Percentiles rank a stretch among this genome's conserved stretches.
phyloP scores from a whole-genome alignment of 2,113 vertebrate species.

The Excalfactoria chinensis region DNA sequence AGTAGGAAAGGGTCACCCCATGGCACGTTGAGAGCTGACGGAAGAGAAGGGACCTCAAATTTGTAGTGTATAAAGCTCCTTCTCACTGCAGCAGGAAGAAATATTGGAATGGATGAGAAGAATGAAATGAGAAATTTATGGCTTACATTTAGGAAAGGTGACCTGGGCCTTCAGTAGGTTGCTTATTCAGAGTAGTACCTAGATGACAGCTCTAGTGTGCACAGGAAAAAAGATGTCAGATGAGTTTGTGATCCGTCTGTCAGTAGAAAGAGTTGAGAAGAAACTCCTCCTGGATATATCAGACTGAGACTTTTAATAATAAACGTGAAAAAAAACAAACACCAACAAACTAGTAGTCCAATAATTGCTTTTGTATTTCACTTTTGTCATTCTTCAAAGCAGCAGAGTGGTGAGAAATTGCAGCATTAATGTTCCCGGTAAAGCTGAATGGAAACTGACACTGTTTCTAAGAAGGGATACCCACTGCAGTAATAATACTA shows the following conservation, averaged over 20 bases:
- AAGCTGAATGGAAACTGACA: background rate
- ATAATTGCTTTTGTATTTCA: conserved; percentile 5
- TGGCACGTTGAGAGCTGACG: background rate
- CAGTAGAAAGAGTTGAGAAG: background rate
- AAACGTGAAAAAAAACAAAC: background rate
- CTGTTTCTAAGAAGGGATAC: background rate
- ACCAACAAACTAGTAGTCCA: background rate
- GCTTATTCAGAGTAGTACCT: background rate
- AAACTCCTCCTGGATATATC: background rate
- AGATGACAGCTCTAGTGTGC: background rate
- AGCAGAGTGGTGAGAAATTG: background rate
- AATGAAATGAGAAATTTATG: background rate
- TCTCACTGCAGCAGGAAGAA: fast-evolving
- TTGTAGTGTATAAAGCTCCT: background rate
- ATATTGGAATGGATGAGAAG: background rate
- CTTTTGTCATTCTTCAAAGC: background rate
- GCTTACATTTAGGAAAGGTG: background rate
- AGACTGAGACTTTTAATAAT: background rate
- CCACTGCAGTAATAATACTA: background rate
- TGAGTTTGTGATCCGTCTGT: background rate
- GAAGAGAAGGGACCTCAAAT: fast-evolving
- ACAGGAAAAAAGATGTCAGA: background rate
- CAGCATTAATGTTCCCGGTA: background rate
- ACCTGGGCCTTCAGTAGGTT: background rate
- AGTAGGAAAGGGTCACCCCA: background rate